Base-by-base conservation (phyloP, 2,888 invertebrate species). In the Diabrotica balteata region DNA sequence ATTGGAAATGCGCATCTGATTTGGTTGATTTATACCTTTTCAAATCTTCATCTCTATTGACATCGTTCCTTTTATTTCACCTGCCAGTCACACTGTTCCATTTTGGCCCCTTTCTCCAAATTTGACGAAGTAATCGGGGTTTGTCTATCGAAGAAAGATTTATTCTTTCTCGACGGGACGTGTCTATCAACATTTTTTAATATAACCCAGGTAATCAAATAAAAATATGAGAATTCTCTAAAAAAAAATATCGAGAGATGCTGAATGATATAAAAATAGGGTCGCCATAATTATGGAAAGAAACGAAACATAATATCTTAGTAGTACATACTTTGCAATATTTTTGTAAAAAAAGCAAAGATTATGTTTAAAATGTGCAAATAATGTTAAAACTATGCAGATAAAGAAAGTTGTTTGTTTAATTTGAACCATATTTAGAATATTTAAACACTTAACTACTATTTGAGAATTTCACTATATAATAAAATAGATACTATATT, bases 11-110 rank as follows among this genome's bases (percentile, higher is more conserved):
- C 63, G 63, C 63, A 63, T 63, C 63, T 63, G 51, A 63, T 63
- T 63, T 50, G 55, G 63, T 63, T 63, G 63, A 63, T 63, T 63
- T 63, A 63, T 63, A 63, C 63, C 63, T 63, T 63, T 63, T 58
- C 43, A 63, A 63, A 50, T 43, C 54, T 51, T 63, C 57, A 63
- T 63, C 57, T 63, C 63, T 50, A 63, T 63, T 63, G 63, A 63
- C 63, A 63, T 57, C 51, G 51, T 51, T 63, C 32, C 57, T 50
- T 63, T 63, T 58, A 63, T 63, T 57, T 63, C 57, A 63, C 63
- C 63, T 63, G 63, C 57, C 63, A 58, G 63, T 58, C 50, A 57
- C 44, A 57, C 17, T 32, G 51, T 32, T 46, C 44, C 47, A 7
- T 55, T 50, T 46, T 43, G 32, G 63, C 50, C 51, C 57, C 57